phyloP scores from a whole-genome alignment of 2,113 vertebrate species.

The Microcebus lehilahytsara region DNA sequence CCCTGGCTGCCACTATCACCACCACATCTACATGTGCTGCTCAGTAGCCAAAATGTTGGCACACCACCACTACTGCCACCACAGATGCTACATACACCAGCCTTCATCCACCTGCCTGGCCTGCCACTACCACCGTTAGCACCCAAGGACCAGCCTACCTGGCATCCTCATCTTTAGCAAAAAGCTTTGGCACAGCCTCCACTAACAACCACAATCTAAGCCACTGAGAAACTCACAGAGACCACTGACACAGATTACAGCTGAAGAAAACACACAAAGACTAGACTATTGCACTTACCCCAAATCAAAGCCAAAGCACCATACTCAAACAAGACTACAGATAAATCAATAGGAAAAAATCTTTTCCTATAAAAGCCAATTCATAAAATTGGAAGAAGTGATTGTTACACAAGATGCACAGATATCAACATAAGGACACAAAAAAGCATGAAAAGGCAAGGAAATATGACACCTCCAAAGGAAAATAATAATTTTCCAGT shows the following conservation, averaged over 20 bases:
- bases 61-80: not conserved
- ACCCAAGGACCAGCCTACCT: not conserved
- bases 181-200: not conserved
- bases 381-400: not conserved
- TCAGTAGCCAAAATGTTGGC: not conserved
- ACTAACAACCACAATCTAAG: not conserved
- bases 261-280: not conserved
- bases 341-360: not conserved
- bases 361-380: not conserved
- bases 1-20: not conserved
- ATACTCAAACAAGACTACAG: not conserved
- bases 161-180: not conserved
- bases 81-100: not conserved
- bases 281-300: not conserved
- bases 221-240: not conserved
- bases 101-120: not conserved
- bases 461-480: not conserved
- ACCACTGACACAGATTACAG: not conserved
- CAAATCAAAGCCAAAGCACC: not conserved
- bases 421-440: not conserved
- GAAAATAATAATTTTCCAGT: not conserved
- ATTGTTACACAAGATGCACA: too few species aligned
- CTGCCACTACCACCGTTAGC: not conserved
- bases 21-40: not conserved
- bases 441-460: not conserved